Percentiles rank a stretch among this genome's conserved stretches.
Conservation (phyloP, 2,888 invertebrate species). For the Dendrolimus houi region DNA sequence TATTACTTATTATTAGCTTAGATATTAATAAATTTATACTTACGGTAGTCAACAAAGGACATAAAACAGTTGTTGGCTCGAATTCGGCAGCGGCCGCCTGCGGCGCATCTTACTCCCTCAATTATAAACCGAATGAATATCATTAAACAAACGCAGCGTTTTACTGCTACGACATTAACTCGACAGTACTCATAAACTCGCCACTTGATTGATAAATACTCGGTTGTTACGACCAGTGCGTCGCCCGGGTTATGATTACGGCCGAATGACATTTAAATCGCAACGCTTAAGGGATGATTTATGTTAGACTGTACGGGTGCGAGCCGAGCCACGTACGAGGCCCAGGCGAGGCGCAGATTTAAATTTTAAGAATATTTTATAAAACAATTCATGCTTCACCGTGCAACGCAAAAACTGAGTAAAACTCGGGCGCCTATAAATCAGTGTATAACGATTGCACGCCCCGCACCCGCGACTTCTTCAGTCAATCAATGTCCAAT, state of each 20-base stretch:
- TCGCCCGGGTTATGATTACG: slow-evolving; percentile 37
- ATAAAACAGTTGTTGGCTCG: slow-evolving; percentile 39
- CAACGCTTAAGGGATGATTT: slow-evolving; percentile 11
- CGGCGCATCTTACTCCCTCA: slow-evolving; percentile 36
- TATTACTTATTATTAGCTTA: slow-evolving; percentile 12
- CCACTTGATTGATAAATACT: slow-evolving; percentile 52
- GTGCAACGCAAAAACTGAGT: no score
- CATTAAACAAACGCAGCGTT: slow-evolving; percentile 38
- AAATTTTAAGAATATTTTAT: no score
- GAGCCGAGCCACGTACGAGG: no score
- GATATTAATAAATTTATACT: slow-evolving; percentile 15
- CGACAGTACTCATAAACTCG: slow-evolving; percentile 46
- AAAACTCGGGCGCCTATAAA: no score
- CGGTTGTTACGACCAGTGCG: slow-evolving; percentile 28
- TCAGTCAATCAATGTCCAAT: no score
- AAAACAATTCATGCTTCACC: no score
- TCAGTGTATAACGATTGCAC: no score
- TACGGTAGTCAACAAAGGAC: slow-evolving; percentile 29
- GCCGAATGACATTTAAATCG: slow-evolving; percentile 29
- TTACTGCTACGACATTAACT: slow-evolving; percentile 37
- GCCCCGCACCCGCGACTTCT: no score
- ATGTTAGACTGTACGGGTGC: no score
- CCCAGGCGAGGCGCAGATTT: no score
- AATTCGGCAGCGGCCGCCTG: slow-evolving; percentile 58
- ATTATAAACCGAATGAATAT: slow-evolving; percentile 38